These are phyloP conservation scores for Desmophyllum pertusum DNA, from an alignment of 92 coral and sea anemone species.

Conservation along the genomic window DNA sequence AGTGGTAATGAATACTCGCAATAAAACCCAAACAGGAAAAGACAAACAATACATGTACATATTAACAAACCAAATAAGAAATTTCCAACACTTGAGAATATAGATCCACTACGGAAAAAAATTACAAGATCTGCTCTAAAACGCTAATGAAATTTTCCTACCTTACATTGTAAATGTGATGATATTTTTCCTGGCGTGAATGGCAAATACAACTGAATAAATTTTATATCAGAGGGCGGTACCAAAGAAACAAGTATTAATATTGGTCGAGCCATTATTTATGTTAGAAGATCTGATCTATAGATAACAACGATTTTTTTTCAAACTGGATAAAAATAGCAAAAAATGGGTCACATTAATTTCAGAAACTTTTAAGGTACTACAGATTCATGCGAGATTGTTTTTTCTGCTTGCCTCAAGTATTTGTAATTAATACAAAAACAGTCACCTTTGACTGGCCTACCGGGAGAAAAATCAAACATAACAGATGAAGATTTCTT, in stretches of 20 bases:
- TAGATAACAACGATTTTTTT: neutral
- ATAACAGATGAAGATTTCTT: neutral
- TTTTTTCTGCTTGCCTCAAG: neutral
- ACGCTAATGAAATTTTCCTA: neutral
- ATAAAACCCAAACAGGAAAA: neutral
- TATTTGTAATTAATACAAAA: neutral
- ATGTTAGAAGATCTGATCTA: neutral
- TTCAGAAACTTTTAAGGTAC: neutral
- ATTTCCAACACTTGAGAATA: neutral
- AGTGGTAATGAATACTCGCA: neutral
- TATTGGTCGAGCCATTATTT: neutral
- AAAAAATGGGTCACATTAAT: neutral
- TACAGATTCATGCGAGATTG: neutral
- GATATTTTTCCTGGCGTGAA: neutral
- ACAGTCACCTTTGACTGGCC: constrained; percentile 1
- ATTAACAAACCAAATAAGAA: neutral
- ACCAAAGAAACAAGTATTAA: neutral
- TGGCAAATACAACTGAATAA: neutral
- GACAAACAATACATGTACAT: neutral
- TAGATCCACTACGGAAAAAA: neutral
- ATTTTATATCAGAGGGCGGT: neutral
- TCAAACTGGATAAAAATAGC: neutral
- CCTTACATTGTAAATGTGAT: neutral
- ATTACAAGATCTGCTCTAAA: neutral
- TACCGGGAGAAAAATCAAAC: constrained; percentile 3